Percentiles rank a stretch among this genome's conserved stretches.
These are phyloP conservation scores for Phyllopteryx taeniolatus DNA, from an alignment of 2,113 vertebrate genomes.

Conservation along the genomic window DNA sequence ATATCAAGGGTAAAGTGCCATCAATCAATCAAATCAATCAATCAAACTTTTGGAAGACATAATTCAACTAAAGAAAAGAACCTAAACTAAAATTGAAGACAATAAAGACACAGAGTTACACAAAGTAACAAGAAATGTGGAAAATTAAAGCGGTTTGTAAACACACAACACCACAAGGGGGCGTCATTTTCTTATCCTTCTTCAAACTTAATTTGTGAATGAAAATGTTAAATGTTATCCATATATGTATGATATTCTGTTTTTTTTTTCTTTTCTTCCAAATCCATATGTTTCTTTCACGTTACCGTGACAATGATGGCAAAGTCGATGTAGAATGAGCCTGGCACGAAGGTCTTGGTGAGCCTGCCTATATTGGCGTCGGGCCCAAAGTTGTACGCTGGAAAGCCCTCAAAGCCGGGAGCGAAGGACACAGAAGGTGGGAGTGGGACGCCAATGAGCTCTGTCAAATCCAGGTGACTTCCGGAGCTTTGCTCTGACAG, in stretches of 20 bases:
- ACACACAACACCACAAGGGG: constrained; percentile 13
- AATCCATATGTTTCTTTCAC: not conserved
- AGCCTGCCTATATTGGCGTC: constrained; percentile 87
- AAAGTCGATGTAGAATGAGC: constrained; percentile 84
- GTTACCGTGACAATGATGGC: constrained; percentile 79
- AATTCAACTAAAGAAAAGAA: not conserved
- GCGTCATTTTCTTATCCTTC: not conserved
- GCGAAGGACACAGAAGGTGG: constrained; percentile 89
- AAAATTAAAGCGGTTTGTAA: not conserved
- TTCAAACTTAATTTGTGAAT: too few relatives aligned
- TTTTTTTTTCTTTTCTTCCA: not conserved
- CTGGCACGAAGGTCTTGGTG: constrained; percentile 80
- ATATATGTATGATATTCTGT: not conserved
- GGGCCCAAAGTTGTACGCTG: constrained; percentile 85
- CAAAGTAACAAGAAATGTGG: not conserved
- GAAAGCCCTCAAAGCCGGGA: constrained; percentile 85
- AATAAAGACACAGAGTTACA: not conserved
- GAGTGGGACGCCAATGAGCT: constrained; percentile 89
- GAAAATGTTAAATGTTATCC: not conserved
- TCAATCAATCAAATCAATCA: too few relatives aligned
- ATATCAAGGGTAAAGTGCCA: not conserved
- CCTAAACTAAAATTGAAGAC: not conserved
- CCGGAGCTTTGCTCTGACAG: constrained; percentile 74
- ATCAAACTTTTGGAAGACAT: not conserved
- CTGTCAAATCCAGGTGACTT: constrained; percentile 83